Base-by-base conservation (phyloP, 1,140 invertebrate species). In the Venustaconcha ellipsiformis region DNA sequence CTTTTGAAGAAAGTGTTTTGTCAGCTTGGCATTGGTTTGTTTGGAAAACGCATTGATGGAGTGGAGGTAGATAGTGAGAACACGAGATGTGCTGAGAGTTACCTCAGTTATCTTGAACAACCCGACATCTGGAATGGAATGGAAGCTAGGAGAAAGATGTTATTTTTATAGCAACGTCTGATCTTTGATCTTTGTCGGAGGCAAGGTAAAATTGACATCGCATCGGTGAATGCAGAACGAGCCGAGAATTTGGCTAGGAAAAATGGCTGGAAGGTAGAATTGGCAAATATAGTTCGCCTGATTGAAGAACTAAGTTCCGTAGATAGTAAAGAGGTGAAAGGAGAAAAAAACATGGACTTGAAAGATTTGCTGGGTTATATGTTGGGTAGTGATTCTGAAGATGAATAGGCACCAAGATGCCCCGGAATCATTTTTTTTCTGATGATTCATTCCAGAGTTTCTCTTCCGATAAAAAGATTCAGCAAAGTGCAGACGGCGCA, bases 11-110 rank as follows among this genome's bases (percentile, higher is more conserved):
- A 64, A 67, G 67, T 63, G 37, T 76, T 55, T 58, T 76, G 74
- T 64, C 70, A 76, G 20, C 67, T 76, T 15, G 74, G 74, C 18
- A 58, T 76, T 20, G 67, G 74, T 55, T 37, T 76, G 37, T 73
- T 73, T 65, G 62, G 71, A n/a, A 73, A 67, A 14, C 66, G 56
- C 30, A 73, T 73, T 56, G 71, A 20, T 57, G 59, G 67, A 18
- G 63, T 18, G 12, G 14, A 26, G 14, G 59, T 58, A 37, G 30
- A 56, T 23, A 18, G 8, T 30, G 14, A 17, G 14, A 63, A 73
- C 23, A 73, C 17, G 14, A 58, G 26, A 18, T 63, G 26, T 18
- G 71, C 71, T 18, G 67, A 67, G 48, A 65, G 67, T 56, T 56
- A 58, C 6, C 57, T 73, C 14, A 65, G 59, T 18, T 73, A 67